Conservation (phyloP, 2,888 invertebrate genomes). For the Amiota mariae region DNA sequence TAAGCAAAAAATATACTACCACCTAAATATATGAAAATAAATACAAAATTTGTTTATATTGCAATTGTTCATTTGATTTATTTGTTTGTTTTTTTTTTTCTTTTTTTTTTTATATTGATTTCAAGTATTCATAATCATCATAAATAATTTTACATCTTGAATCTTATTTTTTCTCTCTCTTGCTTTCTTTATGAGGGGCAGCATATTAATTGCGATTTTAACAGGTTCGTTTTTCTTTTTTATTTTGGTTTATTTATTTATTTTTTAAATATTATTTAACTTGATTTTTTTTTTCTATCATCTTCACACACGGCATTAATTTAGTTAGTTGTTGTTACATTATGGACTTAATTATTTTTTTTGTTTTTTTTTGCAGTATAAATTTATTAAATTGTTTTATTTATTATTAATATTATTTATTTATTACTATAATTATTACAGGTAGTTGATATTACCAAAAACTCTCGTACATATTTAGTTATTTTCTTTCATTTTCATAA, state of each 20-base stretch:
- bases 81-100: constrained; percentile 40
- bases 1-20: not conserved
- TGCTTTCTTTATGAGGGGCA: constrained; percentile 55
- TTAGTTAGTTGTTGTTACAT: constrained; percentile 42
- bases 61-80: constrained; percentile 36
- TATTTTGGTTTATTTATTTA: constrained; percentile 34
- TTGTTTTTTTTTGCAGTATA: constrained; percentile 43
- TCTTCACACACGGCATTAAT: constrained; percentile 22
- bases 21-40: not conserved
- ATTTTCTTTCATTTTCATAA: constrained; percentile 43
- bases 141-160: constrained; percentile 31
- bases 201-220: constrained; percentile 54
- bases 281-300: constrained; percentile 34
- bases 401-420: constrained; percentile 5
- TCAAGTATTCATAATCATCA: constrained; percentile 29
- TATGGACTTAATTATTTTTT: constrained; percentile 51
- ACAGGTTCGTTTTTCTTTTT: constrained; percentile 42
- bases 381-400: constrained; percentile 41
- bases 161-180: constrained; percentile 34
- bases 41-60: constrained; percentile 47
- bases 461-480: constrained; percentile 12
- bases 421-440: constrained; percentile 29
- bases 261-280: constrained; percentile 23
- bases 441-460: constrained; percentile 32
- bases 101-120: constrained; percentile 42